Base-by-base conservation (phyloP, 2,888 invertebrate genomes). In the Rhimphoctona megacephalus region DNA sequence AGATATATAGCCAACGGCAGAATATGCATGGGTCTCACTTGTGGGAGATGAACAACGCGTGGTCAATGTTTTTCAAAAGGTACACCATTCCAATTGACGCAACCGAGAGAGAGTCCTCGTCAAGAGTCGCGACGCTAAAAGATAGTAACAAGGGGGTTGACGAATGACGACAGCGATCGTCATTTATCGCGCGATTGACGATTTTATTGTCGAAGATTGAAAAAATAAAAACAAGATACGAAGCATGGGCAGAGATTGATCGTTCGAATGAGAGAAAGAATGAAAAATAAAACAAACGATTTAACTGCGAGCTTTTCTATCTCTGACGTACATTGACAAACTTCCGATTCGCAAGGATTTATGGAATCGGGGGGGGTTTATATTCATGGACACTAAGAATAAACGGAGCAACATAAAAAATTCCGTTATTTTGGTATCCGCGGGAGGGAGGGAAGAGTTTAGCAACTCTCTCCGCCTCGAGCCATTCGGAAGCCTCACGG, bases 371-470 rank as follows among this genome's bases (percentile, higher is more conserved):
- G 17, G 19, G 33, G 0, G n/a, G n/a, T n/a, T n/a, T n/a, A 2
- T 74, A 25, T 72, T 30, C 46, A 72, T 57, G 7, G 36, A 22
- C n/a, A 54, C 25, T 52, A 61, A 52, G 46, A 54, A 72, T 72
- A 49, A 33, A 33, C 64, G 66, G 33, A 22, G 57, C 46, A 19
- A 74, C 73, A n/a, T 54, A 57, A 54, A 61, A 78, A 84, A 81
- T 86, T 78, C 86, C 86, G 86, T 86, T 86, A 83, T 83, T 86
- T 86, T 69, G 78, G 83, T 81, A 80, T 76, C 67, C 72, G 57
- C 43, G 30, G 81, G 73, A 80, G 57, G 76, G 70, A 76, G 72
- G 72, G 61, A 49, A 64, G 39, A 61, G 73, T 49, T 70, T 64
- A 66, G 33, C 46, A 74, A 52, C 83, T 86, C 86, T 86, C 86